These are phyloP conservation scores for Subacronicta megacephala DNA, from an alignment of 2,888 invertebrate species.

Conservation along the genomic window DNA sequence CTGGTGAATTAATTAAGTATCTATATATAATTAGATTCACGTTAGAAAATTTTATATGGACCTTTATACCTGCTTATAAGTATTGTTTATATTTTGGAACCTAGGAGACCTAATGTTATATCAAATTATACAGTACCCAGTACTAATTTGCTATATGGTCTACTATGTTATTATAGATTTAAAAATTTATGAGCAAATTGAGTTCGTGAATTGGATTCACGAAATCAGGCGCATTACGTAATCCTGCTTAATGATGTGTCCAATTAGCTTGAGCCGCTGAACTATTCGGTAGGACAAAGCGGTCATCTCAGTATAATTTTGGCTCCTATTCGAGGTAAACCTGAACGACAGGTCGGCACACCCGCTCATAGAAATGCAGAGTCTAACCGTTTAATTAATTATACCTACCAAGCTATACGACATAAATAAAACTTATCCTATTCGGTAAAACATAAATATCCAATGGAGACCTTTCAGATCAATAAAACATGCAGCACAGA, in stretches of 20 bases:
- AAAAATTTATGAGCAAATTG: slow-evolving; percentile 38
- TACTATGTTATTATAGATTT: slow-evolving; percentile 30
- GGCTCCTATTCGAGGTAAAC: slow-evolving; percentile 58
- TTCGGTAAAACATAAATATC: slow-evolving; percentile 31
- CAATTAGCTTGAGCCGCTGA: slow-evolving; percentile 50
- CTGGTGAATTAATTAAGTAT: too few species aligned
- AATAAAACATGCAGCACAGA: not conserved
- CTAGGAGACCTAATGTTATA: not conserved
- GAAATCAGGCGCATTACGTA: slow-evolving; percentile 45
- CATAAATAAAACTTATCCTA: slow-evolving; percentile 35
- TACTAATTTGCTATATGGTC: slow-evolving; percentile 23
- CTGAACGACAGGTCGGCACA: slow-evolving; percentile 58
- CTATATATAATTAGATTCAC: too few species aligned
- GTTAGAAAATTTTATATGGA: too few species aligned
- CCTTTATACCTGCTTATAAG: too few species aligned
- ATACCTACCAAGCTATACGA: slow-evolving; percentile 26
- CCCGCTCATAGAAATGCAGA: slow-evolving; percentile 48
- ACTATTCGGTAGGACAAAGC: slow-evolving; percentile 56
- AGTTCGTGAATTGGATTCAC: slow-evolving; percentile 38
- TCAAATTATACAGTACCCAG: slow-evolving; percentile 6
- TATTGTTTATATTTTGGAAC: too few species aligned
- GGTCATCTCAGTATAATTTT: slow-evolving; percentile 67
- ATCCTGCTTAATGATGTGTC: slow-evolving; percentile 49
- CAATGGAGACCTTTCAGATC: slow-evolving; percentile 25
- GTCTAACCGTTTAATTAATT: slow-evolving; percentile 30